Conservation (phyloP, 1,140 invertebrate species). For the Ostrea denselamellosa region DNA sequence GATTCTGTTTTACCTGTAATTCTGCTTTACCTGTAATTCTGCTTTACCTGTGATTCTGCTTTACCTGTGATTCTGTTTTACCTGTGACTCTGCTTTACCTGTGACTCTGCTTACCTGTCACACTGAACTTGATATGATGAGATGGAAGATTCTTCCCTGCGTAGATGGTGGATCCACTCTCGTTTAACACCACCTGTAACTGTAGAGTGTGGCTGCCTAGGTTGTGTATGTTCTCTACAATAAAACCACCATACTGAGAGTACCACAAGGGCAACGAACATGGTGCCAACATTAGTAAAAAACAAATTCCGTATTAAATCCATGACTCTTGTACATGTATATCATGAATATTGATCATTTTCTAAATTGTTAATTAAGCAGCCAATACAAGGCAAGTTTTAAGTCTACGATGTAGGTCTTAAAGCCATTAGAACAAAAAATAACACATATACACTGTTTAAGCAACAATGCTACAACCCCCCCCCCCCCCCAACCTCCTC, state of each 20-base stretch:
- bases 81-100: neutral
- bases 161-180: constrained; percentile 73
- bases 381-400: too few species aligned
- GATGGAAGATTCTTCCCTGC: constrained; percentile 75
- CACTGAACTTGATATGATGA: constrained; percentile 73
- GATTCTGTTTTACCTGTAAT: neutral
- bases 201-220: constrained; percentile 74
- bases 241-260: too few species aligned
- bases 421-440: too few species aligned
- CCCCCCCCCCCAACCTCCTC: too few species aligned
- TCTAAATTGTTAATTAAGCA: too few species aligned
- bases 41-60: neutral
- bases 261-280: too few species aligned
- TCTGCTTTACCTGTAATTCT: neutral
- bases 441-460: too few species aligned
- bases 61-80: neutral
- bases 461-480: too few species aligned
- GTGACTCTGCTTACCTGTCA: constrained; percentile 71
- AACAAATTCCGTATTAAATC: too few species aligned
- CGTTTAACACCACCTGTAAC: constrained; percentile 76
- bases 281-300: too few species aligned
- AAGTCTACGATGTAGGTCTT: too few species aligned
- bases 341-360: too few species aligned
- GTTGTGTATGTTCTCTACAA: constrained; percentile 75
- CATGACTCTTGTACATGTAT: neutral